Base-by-base conservation (phyloP, 2,888 invertebrate species). In the Gastracanthus pulcherrimus region DNA sequence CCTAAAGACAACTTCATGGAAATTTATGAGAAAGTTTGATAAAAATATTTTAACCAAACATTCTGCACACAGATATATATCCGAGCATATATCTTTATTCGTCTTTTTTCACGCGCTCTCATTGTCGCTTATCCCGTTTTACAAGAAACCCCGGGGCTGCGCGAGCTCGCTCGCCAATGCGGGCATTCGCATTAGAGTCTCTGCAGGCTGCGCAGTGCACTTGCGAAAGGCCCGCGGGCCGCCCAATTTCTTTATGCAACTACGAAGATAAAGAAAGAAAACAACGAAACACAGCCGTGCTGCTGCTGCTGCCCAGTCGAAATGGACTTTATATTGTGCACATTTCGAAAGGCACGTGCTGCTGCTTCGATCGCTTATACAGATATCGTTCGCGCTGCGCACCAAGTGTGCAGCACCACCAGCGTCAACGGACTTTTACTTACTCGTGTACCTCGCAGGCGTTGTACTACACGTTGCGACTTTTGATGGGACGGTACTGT, bases 111-210 rank as follows among this genome's bases (percentile, higher is more conserved):
- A 23, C 55, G 19, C 55, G 55, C 23, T 38, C 16, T 38, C 38
- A 38, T 64, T 64, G 64, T 38, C 64, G 58, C 26, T n/a, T 58
- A 58, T 58, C 36, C 62, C 34, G 64, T 9, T 64, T 23, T 11
- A 38, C 64, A 23, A 64, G 64, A 38, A 64, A 64, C 64, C 64
- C 64, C 38, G 38, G 19, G 26, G 38, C 55, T 55, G 55, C 23
- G 58, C 67, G 41, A 7, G 62, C 82, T 81, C 82, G 83, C 82
- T 51, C 13, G 74, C 48, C 81, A 74, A 80, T 81, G 82, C 66
- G 78, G 71, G 83, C 82, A 80, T 83, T 83, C 69, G 83, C 82
- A 80, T 83, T 83, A 84, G 84, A 80, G 80, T 80, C 80, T 74
- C 80, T 58, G 26, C 29, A 4, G 4, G 26, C 29, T 34, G 26